Percentiles rank a stretch among this genome's conserved stretches.
phyloP scores from a whole-genome alignment of 2,113 vertebrate species.

The Lichenostomus cassidix region DNA sequence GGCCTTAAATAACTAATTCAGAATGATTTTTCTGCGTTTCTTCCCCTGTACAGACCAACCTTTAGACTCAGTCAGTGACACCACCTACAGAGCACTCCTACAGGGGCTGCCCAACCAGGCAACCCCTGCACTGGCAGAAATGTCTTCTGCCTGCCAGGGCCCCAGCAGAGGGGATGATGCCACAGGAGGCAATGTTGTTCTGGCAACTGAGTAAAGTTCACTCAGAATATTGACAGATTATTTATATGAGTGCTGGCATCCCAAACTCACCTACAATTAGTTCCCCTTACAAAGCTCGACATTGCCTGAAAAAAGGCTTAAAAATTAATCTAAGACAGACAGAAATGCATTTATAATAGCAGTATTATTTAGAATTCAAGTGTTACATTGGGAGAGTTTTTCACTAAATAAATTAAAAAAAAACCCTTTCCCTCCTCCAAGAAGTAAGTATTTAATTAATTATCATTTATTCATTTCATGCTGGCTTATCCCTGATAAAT shows the following conservation, averaged over 20 bases:
- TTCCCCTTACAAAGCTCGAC: not conserved
- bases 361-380: not conserved
- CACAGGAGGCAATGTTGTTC: not conserved
- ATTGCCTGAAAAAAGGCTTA: not conserved
- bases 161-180: not conserved
- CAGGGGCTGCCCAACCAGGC: not conserved
- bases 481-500: not conserved
- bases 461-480: not conserved
- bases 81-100: accelerated
- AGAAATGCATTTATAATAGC: not conserved
- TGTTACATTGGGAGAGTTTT: not conserved
- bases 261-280: not conserved
- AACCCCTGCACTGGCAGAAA: not conserved
- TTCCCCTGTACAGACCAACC: not conserved
- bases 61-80: not conserved
- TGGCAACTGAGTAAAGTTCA: not conserved
- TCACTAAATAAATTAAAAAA: not conserved
- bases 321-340: not conserved
- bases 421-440: not conserved
- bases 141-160: not conserved
- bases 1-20: not conserved
- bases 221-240: not conserved
- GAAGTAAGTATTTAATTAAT: not conserved
- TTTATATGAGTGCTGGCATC: not conserved
- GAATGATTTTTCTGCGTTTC: not conserved